These are phyloP conservation scores for Drosophila antonietae DNA, from an alignment of 2,888 invertebrate species.

Conservation along the genomic window DNA sequence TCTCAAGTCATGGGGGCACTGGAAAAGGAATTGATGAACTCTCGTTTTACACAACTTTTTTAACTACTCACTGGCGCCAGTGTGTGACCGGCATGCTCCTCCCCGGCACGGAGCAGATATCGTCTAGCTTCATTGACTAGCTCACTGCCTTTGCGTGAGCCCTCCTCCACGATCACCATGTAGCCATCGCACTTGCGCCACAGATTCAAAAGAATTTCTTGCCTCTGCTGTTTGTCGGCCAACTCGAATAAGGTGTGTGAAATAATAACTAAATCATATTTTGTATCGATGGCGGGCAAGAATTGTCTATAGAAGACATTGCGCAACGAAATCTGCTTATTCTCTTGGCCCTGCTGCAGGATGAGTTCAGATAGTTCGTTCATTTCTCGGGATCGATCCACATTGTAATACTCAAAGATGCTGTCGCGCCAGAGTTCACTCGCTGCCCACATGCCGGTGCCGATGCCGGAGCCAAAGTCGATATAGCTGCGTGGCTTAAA, in stretches of 20 bases:
- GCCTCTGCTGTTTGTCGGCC: slow-evolving; percentile 87
- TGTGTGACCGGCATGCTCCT: slow-evolving; percentile 86
- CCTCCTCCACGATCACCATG: slow-evolving; percentile 93
- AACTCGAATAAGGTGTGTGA: slow-evolving; percentile 93
- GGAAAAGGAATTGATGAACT: not conserved
- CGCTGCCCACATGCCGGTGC: slow-evolving; percentile 94
- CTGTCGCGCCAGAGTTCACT: slow-evolving; percentile 89
- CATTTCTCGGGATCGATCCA: slow-evolving; percentile 93
- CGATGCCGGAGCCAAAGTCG: slow-evolving; percentile 97
- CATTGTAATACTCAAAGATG: slow-evolving; percentile 93
- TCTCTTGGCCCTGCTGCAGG: slow-evolving; percentile 88
- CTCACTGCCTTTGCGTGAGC: slow-evolving; percentile 92
- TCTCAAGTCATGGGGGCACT: slow-evolving; percentile 92
- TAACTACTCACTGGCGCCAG: slow-evolving; percentile 90
- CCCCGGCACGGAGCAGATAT: slow-evolving; percentile 87
- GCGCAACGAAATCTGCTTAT: slow-evolving; percentile 86
- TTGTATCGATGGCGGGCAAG: slow-evolving; percentile 88
- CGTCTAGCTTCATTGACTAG: slow-evolving; percentile 94
- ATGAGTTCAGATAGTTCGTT: slow-evolving; percentile 91
- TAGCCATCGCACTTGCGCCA: slow-evolving; percentile 95
- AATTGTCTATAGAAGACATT: slow-evolving; percentile 92
- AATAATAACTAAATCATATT: slow-evolving; percentile 92
- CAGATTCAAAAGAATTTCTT: slow-evolving; percentile 90
- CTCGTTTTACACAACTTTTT: accelerated
- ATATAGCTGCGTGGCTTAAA: slow-evolving; percentile 92